These are phyloP conservation scores for Synergus gifuensis DNA, from an alignment of 2,888 invertebrate genomes.

Conservation along the genomic window DNA sequence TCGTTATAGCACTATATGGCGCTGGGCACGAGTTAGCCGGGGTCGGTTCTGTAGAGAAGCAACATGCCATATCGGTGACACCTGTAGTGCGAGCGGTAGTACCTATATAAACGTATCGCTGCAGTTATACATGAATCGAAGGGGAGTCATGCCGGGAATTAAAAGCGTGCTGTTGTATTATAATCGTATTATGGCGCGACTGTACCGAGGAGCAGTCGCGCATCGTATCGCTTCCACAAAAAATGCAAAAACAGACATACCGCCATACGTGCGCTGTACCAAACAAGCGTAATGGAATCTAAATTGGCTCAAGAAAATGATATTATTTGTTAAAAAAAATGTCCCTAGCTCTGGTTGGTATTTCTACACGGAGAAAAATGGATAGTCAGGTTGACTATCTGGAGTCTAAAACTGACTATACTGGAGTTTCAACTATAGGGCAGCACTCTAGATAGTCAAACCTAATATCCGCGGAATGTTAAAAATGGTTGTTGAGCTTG, in stretches of 20 bases:
- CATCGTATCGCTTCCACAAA: constrained; percentile 41
- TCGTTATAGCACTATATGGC: constrained; percentile 62
- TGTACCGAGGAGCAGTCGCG: constrained; percentile 30
- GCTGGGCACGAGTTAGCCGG: constrained; percentile 51
- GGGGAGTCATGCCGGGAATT: constrained; percentile 69
- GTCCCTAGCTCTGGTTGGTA: too few relatives aligned
- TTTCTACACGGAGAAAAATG: too few relatives aligned
- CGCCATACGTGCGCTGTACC: constrained; percentile 16
- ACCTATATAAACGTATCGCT: constrained; percentile 45
- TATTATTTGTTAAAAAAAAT: constrained; percentile 14
- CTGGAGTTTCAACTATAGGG: too few relatives aligned
- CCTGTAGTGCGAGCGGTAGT: constrained; percentile 68
- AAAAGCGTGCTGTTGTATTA: constrained; percentile 73
- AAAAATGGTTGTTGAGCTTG: too few relatives aligned
- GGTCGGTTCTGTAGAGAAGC: constrained; percentile 60
- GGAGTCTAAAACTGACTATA: too few relatives aligned
- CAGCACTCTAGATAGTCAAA: too few relatives aligned
- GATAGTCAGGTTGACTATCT: too few relatives aligned
- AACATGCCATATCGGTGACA: constrained; percentile 76
- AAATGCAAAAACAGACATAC: constrained; percentile 30
- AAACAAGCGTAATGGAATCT: constrained; percentile 35
- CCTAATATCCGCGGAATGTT: too few relatives aligned
- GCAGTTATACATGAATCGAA: constrained; percentile 46
- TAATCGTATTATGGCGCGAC: constrained; percentile 72
- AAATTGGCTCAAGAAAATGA: constrained; percentile 38